Percentiles rank a stretch among this genome's conserved stretches.
phyloP scores from a whole-genome alignment of 2,888 invertebrate species.

The Polylopha cassiicola region DNA sequence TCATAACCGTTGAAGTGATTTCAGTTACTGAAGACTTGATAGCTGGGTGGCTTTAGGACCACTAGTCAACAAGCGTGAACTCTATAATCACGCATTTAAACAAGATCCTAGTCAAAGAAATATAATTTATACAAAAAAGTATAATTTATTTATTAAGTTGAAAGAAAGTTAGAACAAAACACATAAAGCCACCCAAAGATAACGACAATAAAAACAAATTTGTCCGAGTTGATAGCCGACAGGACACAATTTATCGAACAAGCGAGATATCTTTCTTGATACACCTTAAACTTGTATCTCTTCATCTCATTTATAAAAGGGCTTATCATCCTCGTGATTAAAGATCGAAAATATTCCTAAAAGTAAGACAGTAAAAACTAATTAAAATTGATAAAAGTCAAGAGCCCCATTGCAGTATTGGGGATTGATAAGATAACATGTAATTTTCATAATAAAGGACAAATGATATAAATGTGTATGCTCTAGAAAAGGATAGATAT shows the following conservation, averaged over 20 bases:
- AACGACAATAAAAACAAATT: constrained; percentile 69
- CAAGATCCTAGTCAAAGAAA: too few relatives aligned
- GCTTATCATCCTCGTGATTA: not conserved
- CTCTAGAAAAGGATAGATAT: constrained; percentile 7
- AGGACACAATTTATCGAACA: constrained; percentile 63
- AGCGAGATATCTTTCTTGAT: constrained; percentile 63
- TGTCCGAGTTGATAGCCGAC: constrained; percentile 61
- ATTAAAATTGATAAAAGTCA: not conserved
- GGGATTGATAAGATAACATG: constrained; percentile 6
- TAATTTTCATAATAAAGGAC: constrained; percentile 1
- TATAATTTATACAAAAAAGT: too few relatives aligned
- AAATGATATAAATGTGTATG: not conserved
- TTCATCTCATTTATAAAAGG: not conserved
- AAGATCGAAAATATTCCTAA: constrained; percentile 1
- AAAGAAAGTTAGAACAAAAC: constrained; percentile 41
- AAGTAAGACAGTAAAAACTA: not conserved
- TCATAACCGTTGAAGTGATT: constrained; percentile 52
- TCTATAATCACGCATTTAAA: too few relatives aligned
- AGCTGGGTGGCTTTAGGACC: too few relatives aligned
- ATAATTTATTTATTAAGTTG: too few relatives aligned
- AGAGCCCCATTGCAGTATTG: not conserved
- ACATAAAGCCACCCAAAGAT: constrained; percentile 69
- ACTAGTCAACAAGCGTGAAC: too few relatives aligned
- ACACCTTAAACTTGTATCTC: constrained; percentile 29
- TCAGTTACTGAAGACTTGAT: constrained; percentile 32